Base-by-base conservation (phyloP, 2,113 vertebrate species). In the Anoplopoma fimbria region DNA sequence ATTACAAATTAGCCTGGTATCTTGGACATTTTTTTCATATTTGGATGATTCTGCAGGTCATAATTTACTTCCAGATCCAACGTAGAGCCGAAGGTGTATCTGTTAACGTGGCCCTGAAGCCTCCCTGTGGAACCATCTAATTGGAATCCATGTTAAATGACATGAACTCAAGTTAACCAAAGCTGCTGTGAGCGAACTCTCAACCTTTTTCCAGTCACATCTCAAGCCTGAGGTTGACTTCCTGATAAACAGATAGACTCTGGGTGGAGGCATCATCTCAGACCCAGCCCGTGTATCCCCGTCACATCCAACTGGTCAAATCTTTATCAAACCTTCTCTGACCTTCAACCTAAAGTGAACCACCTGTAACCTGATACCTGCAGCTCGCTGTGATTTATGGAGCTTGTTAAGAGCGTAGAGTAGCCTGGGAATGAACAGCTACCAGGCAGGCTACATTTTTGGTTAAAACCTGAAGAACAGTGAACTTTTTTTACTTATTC, bases 331-430 rank as follows among this genome's bases (percentile, higher is more conserved):
- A 75, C 62, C 42, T 38, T 36, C 15, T 14, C 19, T 69, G 40
- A 76, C 36, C 60, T 77, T 77, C n/a, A 49, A 36, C 61, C 65
- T 47, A 34, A 55, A 58, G 60, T 45, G 42, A 79, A 27, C 53
- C 21, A 29, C 10, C 33, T 62, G 63, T 51, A 73, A 78, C 62
- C 7, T 29, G 34, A 73, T 34, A 33, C 40, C n/a, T 42, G 13
- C 31, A 58, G 51, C 62, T 79, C 42, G 62, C 34, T 9, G 45
- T 51, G 80, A 83, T 77, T 61, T 27, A 70, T 76, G 57, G 53
- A 45, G 58, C 42, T 23, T 36, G 42, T 49, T 79, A 40, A 58
- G 51, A 47, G 63, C 21, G 12, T 65, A 27, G 8, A n/a, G 38
- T 40, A 19, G 65, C 15, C 34, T 55, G 72, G 34, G 40, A n/a